Base-by-base conservation (phyloP, 2,113 vertebrate species). In the Heterotilapia buettikoferi region DNA sequence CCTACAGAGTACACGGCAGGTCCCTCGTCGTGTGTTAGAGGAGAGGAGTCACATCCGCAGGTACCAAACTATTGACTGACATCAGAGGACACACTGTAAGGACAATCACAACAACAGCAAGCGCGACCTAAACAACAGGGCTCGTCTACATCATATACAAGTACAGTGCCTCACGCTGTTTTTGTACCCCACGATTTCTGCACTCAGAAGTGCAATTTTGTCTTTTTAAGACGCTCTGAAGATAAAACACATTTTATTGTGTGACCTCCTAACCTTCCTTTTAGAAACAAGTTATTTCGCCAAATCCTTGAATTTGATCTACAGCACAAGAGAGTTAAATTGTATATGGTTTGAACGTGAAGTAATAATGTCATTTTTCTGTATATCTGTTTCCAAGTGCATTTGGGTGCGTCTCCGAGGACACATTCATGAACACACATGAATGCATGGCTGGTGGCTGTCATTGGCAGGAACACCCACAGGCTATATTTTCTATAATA, bases 51-150 rank as follows among this genome's bases (percentile, higher is more conserved):
- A 85, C 88, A 94, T 80, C 94, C 53, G 86, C 91, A 73, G 93
- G 92, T 90, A 84, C 54, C 85, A 80, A 89, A 89, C 84, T 73
- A 89, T 53, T 93, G 92, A 95, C 81, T 92, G 91, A 93, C 93
- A 89, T 68, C 92, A 93, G 93, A 95, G 94, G 94, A 94, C 94
- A 76, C 43, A 11, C 14, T 5, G 61, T 47, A 87, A 93, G 90
- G 95, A 94, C 94, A 33, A 84, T 47, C 63, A 10, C 7, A 38
- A 82, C 66, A 63, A 66, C 52, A 71, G 36, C 61, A 14, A 52
- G 24, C 8, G 11, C 29, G 79, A 78, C 36, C 82, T 29, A 80
- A 31, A 63, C 66, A 21, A 52, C 9, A 73, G 54, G 43, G 50
- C 82, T 47, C 5, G 2, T 36, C 12, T 5, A 18, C 54, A 33